Evolutionary conservation across 2,888 invertebrate species (phyloP), one percentile per base, ranked within the genome.

Genomic region (Danaus chrysippus): DNA sequence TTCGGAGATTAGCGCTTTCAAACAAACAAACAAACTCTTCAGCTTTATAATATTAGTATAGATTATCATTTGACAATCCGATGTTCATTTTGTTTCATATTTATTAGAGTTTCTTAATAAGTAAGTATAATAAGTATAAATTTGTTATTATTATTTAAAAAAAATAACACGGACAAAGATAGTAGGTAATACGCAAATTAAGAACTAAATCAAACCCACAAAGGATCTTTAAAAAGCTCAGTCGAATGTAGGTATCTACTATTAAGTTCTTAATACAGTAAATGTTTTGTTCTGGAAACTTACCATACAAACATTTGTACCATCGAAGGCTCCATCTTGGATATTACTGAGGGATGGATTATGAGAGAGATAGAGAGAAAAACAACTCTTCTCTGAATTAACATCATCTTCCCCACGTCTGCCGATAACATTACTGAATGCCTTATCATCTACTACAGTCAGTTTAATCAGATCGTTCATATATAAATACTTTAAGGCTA

Each of bases 251-350:
- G 23, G 23, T 34, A n/a, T n/a, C n/a, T 46, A 17, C 11, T 49
- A 49, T 17, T 43, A 43, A 34, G 23, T 34, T 34, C 17, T 10
- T 49, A 49, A 10, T 49, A 10, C 17, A 43, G 43, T n/a, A 43
- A 43, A n/a, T 43, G 43, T 43, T 13, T 10, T 17, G 10, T 23
- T 10, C 9, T 1, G 10, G 42, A 43, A 17, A 83, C 92, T 91
- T 77, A 93, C 93, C 83, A 84, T 89, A 70, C 93, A 93, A 42
- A 93, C 66, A 42, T 86, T 80, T 3, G 92, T 84, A 8, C 86
- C 87, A 70, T 86, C 83, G 71, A 93, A 92, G 6, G 91, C 88
- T 11, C 91, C 84, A 42, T 84, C 80, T 11, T 78, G 76, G 58
- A 93, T 87, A 41, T 78, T 81, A 11, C 69, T 75, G 63, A 93